These are phyloP conservation scores for Bucco capensis DNA, from an alignment of 2,113 vertebrate species.

Conservation along the genomic window DNA sequence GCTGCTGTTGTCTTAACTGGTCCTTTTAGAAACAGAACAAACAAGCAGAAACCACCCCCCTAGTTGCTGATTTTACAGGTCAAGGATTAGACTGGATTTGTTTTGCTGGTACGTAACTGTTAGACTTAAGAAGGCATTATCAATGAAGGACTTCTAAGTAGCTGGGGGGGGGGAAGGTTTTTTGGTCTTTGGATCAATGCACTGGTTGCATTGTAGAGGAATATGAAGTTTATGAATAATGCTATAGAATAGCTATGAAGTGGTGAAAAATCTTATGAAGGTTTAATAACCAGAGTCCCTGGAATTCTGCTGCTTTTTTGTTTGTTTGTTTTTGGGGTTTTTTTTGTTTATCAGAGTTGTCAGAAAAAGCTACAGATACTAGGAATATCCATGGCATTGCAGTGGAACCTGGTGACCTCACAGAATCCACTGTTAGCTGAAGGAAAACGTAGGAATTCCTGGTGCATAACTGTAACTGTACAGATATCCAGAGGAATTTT, in stretches of 20 bases:
- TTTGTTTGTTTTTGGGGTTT: not conserved
- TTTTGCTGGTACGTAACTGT: conserved; percentile 72
- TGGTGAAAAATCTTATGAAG: conserved; percentile 66
- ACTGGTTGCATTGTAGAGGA: conserved; percentile 65
- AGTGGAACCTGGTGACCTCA: not conserved
- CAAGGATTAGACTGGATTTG: conserved; percentile 61
- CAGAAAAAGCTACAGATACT: conserved; percentile 37
- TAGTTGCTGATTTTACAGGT: conserved; percentile 52
- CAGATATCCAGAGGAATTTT: not conserved
- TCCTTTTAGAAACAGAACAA: conserved; percentile 48
- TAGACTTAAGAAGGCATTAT: conserved; percentile 67
- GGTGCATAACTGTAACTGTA: not conserved
- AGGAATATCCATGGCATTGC: not conserved
- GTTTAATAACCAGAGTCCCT: conserved; percentile 38
- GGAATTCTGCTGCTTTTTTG: conserved; percentile 43
- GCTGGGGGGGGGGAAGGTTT: not conserved
- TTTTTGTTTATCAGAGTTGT: not conserved
- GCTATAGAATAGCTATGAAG: conserved; percentile 60
- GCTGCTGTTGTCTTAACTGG: conserved; percentile 75
- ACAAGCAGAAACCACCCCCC: not conserved
- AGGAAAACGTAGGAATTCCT: not conserved
- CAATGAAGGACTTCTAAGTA: conserved; percentile 60
- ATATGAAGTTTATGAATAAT: conserved; percentile 56
- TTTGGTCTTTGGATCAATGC: conserved; percentile 15
- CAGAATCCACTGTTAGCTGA: not conserved